Evolutionary conservation across 2,888 invertebrate genomes (phyloP).

Genomic region (Mactromeris polynyma): DNA sequence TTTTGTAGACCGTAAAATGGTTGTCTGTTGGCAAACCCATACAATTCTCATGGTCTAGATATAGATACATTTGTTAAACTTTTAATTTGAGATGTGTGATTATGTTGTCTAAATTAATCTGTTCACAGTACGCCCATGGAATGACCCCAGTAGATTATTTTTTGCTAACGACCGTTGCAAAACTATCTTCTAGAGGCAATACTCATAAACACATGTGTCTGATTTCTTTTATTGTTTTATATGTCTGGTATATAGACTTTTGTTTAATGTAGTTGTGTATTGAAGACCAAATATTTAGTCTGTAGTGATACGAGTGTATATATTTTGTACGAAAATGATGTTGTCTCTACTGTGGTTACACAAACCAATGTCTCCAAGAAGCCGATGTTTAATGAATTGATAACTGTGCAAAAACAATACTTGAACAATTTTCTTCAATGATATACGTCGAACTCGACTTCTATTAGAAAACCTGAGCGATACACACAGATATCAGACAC

Average conservation of each 20-base stretch:
- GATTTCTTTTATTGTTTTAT: slow-evolving; percentile 36
- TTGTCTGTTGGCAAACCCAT: not conserved
- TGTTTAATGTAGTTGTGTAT: slow-evolving; percentile 31
- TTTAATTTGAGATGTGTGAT: not conserved
- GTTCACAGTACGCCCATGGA: not conserved
- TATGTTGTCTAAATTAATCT: not conserved
- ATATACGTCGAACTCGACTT: not conserved
- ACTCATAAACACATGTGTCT: slow-evolving; percentile 21
- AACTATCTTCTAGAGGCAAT: not conserved
- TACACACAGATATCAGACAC: not conserved
- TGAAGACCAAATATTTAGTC: slow-evolving; percentile 54
- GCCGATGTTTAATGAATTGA: slow-evolving; percentile 1
- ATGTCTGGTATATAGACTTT: not conserved
- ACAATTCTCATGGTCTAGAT: not conserved
- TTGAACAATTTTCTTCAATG: not conserved
- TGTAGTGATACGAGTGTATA: slow-evolving; percentile 14
- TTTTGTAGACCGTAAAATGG: slow-evolving; percentile 25
- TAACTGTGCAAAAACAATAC: not conserved
- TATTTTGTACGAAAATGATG: not conserved
- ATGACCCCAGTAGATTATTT: not conserved
- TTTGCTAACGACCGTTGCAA: not conserved
- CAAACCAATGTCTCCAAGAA: not conserved
- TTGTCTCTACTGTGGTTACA: not conserved
- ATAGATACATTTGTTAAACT: not conserved
- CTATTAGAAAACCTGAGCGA: not conserved